A percentile compares a stretch with the other conserved stretches of the same genome.
phyloP scores from a whole-genome alignment of 2,888 invertebrate species.

The Caenorhabditis uteleia region DNA sequence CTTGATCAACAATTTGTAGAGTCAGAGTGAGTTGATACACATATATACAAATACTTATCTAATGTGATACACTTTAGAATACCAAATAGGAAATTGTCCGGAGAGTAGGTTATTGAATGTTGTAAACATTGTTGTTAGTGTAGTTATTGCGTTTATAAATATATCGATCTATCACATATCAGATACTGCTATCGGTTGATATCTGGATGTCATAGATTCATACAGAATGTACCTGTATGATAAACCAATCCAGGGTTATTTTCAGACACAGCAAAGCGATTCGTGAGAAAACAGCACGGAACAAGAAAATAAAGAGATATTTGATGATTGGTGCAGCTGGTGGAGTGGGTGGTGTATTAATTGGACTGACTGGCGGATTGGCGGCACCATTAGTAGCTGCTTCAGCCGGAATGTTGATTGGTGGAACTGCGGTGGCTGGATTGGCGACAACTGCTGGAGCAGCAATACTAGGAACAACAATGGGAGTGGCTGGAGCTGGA shows the following conservation, averaged over 20 bases:
- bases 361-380: constrained; percentile 77
- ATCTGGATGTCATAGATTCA: neutral
- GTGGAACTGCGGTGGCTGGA: constrained; percentile 71
- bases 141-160: neutral
- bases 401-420: constrained; percentile 70
- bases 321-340: constrained; percentile 77
- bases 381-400: constrained; percentile 76
- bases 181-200: no score
- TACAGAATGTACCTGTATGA: no score
- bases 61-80: constrained; percentile 16
- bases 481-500: constrained; percentile 78
- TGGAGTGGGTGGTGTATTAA: constrained; percentile 76
- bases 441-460: constrained; percentile 74
- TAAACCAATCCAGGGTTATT: constrained; percentile 1
- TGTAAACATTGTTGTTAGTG: neutral
- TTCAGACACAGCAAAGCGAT: constrained; percentile 74
- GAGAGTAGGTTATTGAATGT: constrained; percentile 21
- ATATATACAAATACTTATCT: neutral
- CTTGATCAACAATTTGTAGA: constrained; percentile 63
- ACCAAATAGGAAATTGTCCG: constrained; percentile 16
- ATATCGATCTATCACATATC: neutral
- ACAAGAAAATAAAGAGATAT: constrained; percentile 75
- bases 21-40: constrained; percentile 56
- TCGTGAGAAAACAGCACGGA: constrained; percentile 72
- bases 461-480: constrained; percentile 74